Evolutionary conservation across 2,888 invertebrate species (phyloP), one percentile per base, ranked within the genome.

Genomic region (Marasmarcha lunaedactyla): DNA sequence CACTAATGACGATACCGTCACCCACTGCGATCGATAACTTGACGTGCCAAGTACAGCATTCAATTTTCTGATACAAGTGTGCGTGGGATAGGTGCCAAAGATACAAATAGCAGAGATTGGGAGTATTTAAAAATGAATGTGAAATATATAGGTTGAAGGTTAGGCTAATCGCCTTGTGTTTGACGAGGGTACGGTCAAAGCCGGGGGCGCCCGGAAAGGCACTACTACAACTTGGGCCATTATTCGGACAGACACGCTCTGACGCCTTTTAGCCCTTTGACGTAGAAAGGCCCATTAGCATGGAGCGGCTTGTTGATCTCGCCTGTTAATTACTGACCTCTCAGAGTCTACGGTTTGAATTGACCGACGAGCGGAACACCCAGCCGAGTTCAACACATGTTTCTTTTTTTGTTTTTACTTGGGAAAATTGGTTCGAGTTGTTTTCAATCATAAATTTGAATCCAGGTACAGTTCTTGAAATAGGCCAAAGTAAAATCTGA

Each of bases 231-330:
- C 70, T 71, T 62, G 63, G 64, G 55, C 73, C 71, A 76, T 79
- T 78, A 79, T 78, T 72, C 73, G 72, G 76, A 72, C 74, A 76
- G 77, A 69, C 71, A 65, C 74, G 77, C 72, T 73, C 68, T 59
- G 59, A 74, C 77, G 76, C 77, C 72, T 76, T 71, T 73, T 68
- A 72, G 73, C 72, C 70, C 73, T 79, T 79, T 81, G 77, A 79
- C 78, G 76, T 73, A 62, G 71, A 74, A 72, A 70, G 67, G 68
- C 63, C 76, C 77, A 81, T 79, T 81, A 83, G 71, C 73, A 74
- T 73, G 61, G 69, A 70, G 69, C 64, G 65, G 71, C 74, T 74
- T 70, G 77, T 79, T 76, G 76, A 79, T 78, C 79, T 67, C 70
- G 61, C 57, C 63, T 58, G 71, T 71, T 79, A 81, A 79, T 79